A percentile compares a stretch with the other conserved stretches of the same genome.
Conservation (phyloP, 2,113 vertebrate species). For the Hemiscyllium ocellatum region DNA sequence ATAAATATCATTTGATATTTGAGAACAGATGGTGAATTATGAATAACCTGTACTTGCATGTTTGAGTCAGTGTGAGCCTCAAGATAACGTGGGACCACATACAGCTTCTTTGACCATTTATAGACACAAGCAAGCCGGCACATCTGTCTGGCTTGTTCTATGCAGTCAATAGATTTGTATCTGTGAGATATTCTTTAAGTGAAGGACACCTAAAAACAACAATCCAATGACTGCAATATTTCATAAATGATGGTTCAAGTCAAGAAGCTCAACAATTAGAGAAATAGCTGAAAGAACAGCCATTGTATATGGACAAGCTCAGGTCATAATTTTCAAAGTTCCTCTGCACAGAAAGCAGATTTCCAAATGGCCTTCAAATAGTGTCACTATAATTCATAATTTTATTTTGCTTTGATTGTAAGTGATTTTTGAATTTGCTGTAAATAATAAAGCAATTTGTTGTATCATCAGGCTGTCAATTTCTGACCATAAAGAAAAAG, state of each 20-base stretch:
- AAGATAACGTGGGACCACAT: neutral
- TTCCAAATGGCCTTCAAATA: neutral
- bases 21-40: conserved; percentile 23
- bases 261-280: neutral
- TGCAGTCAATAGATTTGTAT: conserved; percentile 9
- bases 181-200: neutral
- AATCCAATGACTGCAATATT: neutral
- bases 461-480: neutral
- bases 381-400: neutral
- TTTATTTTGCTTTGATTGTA: neutral
- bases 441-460: neutral
- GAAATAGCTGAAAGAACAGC: neutral
- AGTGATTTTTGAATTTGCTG: neutral
- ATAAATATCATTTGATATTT: neutral
- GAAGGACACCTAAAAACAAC: neutral
- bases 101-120: neutral
- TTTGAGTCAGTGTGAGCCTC: conserved; percentile 24
- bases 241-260: neutral
- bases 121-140: neutral
- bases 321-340: neutral
- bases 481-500: neutral
- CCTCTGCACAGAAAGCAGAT: neutral
- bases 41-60: conserved; percentile 25
- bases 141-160: neutral
- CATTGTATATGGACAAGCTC: neutral